Evolutionary conservation across 2,113 vertebrate genomes (phyloP).

Genomic region (Balaeniceps rex): DNA sequence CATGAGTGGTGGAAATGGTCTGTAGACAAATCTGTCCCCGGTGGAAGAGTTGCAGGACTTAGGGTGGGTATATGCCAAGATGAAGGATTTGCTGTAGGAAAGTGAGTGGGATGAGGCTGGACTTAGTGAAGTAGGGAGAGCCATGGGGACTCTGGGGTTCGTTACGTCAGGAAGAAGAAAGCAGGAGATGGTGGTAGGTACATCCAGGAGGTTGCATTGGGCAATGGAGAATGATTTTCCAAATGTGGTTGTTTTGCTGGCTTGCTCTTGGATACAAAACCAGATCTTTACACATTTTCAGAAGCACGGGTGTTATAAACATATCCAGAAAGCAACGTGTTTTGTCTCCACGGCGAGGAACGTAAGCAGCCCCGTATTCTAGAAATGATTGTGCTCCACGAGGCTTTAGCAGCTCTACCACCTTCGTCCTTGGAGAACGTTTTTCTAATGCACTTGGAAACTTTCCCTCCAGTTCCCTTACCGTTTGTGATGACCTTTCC

Average conservation of each 20-base stretch:
- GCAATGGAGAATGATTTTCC: not conserved
- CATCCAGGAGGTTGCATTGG: not conserved
- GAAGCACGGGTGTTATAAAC: rapidly evolving
- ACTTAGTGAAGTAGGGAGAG: not conserved
- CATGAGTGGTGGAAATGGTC: not conserved
- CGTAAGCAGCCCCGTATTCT: not conserved
- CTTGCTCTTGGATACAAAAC: not conserved
- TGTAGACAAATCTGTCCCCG: not conserved
- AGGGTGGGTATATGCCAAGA: not conserved
- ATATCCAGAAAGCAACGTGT: rapidly evolving
- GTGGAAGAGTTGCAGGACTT: not conserved
- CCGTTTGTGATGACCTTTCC: not conserved
- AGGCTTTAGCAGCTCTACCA: not conserved
- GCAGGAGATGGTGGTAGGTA: not conserved
- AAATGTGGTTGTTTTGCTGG: not conserved
- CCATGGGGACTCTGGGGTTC: not conserved
- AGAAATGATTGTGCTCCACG: not conserved
- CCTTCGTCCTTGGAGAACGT: not conserved
- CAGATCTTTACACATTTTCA: not conserved
- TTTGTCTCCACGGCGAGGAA: not conserved
- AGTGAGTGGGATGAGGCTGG: not conserved
- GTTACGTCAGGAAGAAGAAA: not conserved
- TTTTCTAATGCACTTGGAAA: not conserved
- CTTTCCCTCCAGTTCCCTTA: not conserved
- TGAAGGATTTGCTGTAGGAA: not conserved